phyloP scores from a whole-genome alignment of 2,113 vertebrate genomes.

The Sander vitreus region DNA sequence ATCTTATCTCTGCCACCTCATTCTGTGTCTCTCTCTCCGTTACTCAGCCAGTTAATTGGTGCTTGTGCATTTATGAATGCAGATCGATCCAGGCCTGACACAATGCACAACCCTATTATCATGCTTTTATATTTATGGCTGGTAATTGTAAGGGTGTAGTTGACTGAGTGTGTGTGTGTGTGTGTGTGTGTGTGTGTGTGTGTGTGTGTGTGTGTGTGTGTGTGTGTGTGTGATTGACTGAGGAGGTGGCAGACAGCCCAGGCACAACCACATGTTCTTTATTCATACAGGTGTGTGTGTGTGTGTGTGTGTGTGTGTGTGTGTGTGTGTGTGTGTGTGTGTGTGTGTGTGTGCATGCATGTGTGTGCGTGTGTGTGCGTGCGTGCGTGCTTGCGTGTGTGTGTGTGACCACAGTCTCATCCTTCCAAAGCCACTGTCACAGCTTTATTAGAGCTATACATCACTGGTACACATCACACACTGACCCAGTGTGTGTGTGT shows the following conservation, averaged over 20 bases:
- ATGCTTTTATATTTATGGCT: slow-evolving; percentile 74
- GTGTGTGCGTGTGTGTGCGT: background rate
- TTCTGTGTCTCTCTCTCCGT: slow-evolving; percentile 16
- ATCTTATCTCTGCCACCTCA: background rate
- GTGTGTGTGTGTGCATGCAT: background rate
- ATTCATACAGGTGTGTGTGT: background rate
- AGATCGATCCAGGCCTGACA: slow-evolving; percentile 71
- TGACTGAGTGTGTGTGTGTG: background rate
- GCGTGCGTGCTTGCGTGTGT: background rate
- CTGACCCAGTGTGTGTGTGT: slow-evolving; percentile 35
- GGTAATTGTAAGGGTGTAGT: slow-evolving; percentile 58
- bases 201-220: too few relatives aligned
- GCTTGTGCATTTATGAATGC: slow-evolving; percentile 76
- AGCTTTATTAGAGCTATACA: slow-evolving; percentile 73
- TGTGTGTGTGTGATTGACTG: too few relatives aligned
- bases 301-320: background rate
- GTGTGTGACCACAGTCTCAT: slow-evolving; percentile 36
- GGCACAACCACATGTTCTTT: too few relatives aligned
- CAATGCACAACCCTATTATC: slow-evolving; percentile 49
- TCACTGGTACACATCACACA: slow-evolving; percentile 47
- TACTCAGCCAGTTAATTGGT: slow-evolving; percentile 75
- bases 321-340: background rate
- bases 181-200: too few relatives aligned
- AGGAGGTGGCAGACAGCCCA: too few relatives aligned
- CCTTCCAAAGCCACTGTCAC: slow-evolving; percentile 46